These are phyloP conservation scores for Catharus minimus DNA, from an alignment of 2,113 vertebrate genomes.

Conservation along the genomic window DNA sequence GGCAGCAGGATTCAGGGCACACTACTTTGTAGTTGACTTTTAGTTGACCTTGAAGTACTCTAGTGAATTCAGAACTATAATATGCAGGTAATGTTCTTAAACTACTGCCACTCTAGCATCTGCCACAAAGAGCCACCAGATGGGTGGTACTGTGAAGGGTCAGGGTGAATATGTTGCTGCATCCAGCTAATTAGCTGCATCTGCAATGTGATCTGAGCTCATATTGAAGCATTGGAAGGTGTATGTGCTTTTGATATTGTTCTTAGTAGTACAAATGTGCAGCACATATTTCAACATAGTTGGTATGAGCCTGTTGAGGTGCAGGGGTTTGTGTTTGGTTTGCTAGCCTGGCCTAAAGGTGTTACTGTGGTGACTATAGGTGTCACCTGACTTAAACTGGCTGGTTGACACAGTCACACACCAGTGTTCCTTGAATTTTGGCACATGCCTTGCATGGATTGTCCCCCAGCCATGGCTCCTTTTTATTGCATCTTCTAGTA, in stretches of 20 bases:
- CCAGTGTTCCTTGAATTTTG: background rate
- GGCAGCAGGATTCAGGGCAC: background rate
- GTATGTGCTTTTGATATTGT: background rate
- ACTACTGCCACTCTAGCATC: background rate
- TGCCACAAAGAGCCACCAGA: background rate
- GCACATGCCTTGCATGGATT: background rate
- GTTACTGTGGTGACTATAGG: rapidly evolving
- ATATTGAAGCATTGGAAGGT: background rate
- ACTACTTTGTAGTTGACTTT: background rate
- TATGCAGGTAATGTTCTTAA: background rate
- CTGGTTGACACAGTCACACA: background rate
- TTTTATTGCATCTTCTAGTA: background rate
- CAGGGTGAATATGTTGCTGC: background rate
- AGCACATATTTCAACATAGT: background rate
- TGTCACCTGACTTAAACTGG: background rate
- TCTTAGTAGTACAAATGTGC: background rate
- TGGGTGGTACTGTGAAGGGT: background rate
- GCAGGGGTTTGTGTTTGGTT: background rate
- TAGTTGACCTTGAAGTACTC: background rate
- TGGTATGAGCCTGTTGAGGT: background rate
- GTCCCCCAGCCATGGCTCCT: background rate
- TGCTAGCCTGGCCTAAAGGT: background rate
- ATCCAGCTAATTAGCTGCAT: background rate
- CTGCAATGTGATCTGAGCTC: background rate
- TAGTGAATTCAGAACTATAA: background rate